These are phyloP conservation scores for Ahaetulla prasina DNA, from an alignment of 2,113 vertebrate species.

Conservation along the genomic window DNA sequence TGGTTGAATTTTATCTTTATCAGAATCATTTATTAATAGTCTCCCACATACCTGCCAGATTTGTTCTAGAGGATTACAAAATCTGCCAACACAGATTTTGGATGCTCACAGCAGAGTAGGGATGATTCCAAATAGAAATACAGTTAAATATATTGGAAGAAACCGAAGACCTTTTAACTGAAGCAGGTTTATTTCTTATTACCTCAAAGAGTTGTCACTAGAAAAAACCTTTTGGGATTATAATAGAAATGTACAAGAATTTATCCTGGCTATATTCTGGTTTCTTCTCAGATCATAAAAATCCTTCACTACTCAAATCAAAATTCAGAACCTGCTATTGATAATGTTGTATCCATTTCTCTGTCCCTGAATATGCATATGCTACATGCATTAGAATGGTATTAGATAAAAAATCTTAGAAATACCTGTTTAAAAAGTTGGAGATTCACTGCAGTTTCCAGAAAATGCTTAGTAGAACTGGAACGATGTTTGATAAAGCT, in stretches of 20 bases:
- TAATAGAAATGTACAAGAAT: not conserved
- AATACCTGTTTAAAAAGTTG: slow-evolving; percentile 98
- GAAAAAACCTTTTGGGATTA: not conserved
- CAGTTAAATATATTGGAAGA: not conserved
- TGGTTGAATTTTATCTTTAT: not conserved
- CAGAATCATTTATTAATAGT: not conserved
- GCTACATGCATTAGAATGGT: not conserved
- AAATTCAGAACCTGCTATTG: not conserved
- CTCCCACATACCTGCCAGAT: not conserved
- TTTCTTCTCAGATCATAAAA: not conserved
- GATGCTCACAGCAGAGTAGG: not conserved
- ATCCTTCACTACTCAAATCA: not conserved
- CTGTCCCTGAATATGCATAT: not conserved
- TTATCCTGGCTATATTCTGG: not conserved
- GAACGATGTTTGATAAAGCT: slow-evolving; percentile 91
- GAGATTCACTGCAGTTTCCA: slow-evolving; percentile 92
- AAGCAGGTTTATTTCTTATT: not conserved
- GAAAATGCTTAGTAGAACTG: slow-evolving; percentile 85
- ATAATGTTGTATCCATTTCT: not conserved
- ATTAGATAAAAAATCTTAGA: not conserved
- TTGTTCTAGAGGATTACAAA: not conserved
- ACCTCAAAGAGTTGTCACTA: not conserved
- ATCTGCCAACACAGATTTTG: not conserved
- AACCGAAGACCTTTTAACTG: not conserved
- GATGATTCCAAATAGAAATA: not conserved